Conservation (phyloP, 1,140 invertebrate genomes). For the Hypsibius dujardini region DNA sequence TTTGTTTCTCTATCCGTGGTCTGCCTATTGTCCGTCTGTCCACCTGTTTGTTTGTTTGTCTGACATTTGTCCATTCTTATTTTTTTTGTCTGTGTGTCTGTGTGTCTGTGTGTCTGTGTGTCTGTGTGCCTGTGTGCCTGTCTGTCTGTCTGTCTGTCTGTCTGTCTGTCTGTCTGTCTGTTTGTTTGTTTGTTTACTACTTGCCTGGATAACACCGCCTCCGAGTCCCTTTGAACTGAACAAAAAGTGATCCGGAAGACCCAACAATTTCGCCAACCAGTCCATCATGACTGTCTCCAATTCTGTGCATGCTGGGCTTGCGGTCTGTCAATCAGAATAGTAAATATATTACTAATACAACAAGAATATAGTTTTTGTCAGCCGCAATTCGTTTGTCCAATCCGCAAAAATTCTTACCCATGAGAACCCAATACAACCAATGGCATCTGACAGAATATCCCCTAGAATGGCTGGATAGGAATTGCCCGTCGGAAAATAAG, state of each 20-base stretch:
- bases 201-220: constrained; percentile 61
- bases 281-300: constrained; percentile 82
- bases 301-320: constrained; percentile 81
- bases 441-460: constrained; percentile 60
- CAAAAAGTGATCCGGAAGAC: constrained; percentile 63
- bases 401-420: constrained; percentile 50
- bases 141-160: no score
- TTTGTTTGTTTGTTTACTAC: neutral
- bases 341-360: constrained; percentile 9
- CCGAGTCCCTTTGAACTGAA: constrained; percentile 28
- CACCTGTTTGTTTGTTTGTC: no score
- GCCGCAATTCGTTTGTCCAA: neutral
- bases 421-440: constrained; percentile 69
- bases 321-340: constrained; percentile 42
- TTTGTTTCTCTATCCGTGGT: no score
- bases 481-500: constrained; percentile 83
- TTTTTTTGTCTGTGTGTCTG: no score
- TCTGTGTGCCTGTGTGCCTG: no score
- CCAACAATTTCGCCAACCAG: constrained; percentile 75
- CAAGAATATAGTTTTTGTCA: neutral
- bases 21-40: no score
- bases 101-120: no score
- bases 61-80: no score
- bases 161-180: no score
- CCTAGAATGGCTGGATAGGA: constrained; percentile 75